A percentile compares a stretch with the other conserved stretches of the same genome.
Evolutionary conservation across 2,888 invertebrate species (phyloP).

Genomic region (Thyatira batis): DNA sequence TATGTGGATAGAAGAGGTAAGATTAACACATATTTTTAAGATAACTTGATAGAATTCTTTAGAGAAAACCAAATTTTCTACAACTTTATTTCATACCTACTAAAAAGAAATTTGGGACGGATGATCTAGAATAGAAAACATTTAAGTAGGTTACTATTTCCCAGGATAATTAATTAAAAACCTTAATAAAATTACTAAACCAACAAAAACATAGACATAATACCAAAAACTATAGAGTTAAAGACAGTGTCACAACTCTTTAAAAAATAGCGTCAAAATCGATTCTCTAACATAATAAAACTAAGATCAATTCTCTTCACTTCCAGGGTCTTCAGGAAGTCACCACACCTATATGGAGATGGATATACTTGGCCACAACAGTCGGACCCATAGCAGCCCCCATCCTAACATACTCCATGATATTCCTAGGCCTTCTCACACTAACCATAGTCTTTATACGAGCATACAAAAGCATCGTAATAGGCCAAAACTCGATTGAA

Average conservation of each 20-base stretch:
- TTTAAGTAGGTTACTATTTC: no score
- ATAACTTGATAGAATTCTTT: background rate
- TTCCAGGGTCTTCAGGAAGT: conserved; percentile 89
- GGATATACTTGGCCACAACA: conserved; percentile 91
- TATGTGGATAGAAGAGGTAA: conserved; percentile 94
- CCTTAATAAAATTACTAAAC: no score
- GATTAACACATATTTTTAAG: conserved; percentile 12
- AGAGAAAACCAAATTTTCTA: background rate
- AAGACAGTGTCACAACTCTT: no score
- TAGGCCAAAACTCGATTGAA: conserved; percentile 86
- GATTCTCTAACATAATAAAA: no score
- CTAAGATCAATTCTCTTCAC: conserved; percentile 12
- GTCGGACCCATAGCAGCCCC: conserved; percentile 88
- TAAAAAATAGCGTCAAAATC: no score
- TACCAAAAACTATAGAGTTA: no score
- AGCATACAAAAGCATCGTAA: conserved; percentile 88
- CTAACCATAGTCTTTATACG: conserved; percentile 86
- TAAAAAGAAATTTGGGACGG: no score
- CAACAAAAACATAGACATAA: no score
- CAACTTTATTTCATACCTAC: no score
- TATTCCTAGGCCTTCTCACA: conserved; percentile 85
- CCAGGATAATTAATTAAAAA: no score
- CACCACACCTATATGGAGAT: conserved; percentile 89
- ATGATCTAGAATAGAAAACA: no score
- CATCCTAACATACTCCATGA: conserved; percentile 86